These are phyloP conservation scores for Callithrix jacchus DNA, from an alignment of 2,113 vertebrate species.

Conservation along the genomic window DNA sequence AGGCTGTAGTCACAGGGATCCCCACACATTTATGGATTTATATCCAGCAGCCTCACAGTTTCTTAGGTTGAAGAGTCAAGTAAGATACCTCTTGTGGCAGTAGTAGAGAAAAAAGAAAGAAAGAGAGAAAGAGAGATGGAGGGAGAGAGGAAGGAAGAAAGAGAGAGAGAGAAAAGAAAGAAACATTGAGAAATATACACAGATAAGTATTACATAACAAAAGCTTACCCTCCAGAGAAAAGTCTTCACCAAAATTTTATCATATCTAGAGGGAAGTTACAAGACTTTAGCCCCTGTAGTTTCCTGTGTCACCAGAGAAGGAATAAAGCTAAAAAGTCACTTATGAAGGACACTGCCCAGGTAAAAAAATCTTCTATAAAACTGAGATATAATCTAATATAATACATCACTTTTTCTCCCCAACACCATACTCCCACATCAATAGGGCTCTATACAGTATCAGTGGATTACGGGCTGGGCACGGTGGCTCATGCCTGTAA, in stretches of 20 bases:
- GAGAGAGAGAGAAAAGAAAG: background rate
- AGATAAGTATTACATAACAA: background rate
- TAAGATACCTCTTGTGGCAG: background rate
- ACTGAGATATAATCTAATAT: background rate
- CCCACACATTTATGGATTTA: background rate
- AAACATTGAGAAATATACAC: background rate
- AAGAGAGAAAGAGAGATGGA: accelerated
- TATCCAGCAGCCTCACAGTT: background rate
- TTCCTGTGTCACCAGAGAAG: background rate
- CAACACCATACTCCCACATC: background rate
- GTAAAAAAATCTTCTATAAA: background rate
- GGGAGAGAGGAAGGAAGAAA: too few species aligned
- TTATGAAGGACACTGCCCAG: background rate
- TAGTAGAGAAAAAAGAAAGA: background rate
- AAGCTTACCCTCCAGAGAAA: background rate
- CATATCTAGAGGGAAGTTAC: background rate
- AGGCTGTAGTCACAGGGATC: background rate
- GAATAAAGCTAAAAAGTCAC: background rate
- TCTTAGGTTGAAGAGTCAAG: background rate
- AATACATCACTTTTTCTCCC: background rate
- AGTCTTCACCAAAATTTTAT: background rate
- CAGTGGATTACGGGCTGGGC: background rate
- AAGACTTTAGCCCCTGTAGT: background rate
- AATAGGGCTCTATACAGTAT: background rate
- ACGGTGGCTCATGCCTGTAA: too few species aligned